Evolutionary conservation across 1,140 invertebrate genomes (phyloP).

Genomic region (Acromyrmex charruanus): DNA sequence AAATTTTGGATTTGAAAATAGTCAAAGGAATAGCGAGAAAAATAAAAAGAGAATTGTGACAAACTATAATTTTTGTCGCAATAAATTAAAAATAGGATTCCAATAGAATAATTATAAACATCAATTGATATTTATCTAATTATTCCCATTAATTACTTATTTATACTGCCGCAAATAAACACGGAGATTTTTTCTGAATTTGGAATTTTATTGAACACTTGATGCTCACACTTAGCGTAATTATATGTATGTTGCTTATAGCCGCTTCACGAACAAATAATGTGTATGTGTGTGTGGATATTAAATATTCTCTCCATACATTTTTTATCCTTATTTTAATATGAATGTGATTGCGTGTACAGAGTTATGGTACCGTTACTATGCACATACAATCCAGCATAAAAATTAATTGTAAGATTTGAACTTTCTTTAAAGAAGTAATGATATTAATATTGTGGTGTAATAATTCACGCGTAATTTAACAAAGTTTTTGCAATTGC

Average conservation of each 20-base stretch:
- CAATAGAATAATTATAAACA: background rate
- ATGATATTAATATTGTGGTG: background rate
- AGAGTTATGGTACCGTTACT: constrained; percentile 26
- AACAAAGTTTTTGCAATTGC: background rate
- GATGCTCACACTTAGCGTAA: background rate
- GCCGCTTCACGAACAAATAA: background rate
- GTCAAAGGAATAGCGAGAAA: background rate
- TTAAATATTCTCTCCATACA: constrained; percentile 29
- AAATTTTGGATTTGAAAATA: background rate
- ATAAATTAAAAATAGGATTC: background rate
- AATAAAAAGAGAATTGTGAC: background rate
- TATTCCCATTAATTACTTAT: background rate
- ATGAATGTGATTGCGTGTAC: background rate
- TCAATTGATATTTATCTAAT: background rate
- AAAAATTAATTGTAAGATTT: background rate
- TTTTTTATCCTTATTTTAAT: background rate
- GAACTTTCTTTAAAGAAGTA: background rate
- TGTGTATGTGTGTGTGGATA: background rate
- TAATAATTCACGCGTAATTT: background rate
- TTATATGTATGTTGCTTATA: background rate
- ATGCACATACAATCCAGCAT: no score
- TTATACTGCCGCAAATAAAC: background rate
- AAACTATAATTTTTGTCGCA: background rate
- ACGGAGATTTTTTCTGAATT: background rate
- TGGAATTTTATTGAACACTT: background rate